A percentile compares a stretch with the other conserved stretches of the same genome.
Evolutionary conservation across 2,888 invertebrate species (phyloP).

Genomic region (Branchipolynoe longqiensis): DNA sequence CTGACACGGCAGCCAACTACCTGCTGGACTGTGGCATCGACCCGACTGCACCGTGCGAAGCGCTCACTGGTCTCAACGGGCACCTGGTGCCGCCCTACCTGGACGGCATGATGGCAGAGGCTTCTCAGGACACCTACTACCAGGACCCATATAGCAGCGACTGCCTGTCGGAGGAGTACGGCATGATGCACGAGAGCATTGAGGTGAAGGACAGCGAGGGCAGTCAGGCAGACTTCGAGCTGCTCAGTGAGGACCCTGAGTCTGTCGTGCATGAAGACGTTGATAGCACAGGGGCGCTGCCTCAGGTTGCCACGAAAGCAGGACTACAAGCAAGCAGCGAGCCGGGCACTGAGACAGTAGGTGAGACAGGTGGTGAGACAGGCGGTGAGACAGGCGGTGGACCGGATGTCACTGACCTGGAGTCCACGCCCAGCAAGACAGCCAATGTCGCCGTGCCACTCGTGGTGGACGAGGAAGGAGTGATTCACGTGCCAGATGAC

Average conservation of each 20-base stretch:
- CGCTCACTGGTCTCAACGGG: neutral
- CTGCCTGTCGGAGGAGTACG: constrained; percentile 13
- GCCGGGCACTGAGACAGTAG: neutral
- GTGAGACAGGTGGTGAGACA: neutral
- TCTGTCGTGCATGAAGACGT: neutral
- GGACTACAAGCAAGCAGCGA: neutral
- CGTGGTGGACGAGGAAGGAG: constrained; percentile 2
- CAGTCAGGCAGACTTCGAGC: neutral
- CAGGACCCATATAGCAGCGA: neutral
- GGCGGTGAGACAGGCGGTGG: neutral
- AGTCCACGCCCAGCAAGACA: neutral
- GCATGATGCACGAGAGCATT: neutral
- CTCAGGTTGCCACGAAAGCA: too few species aligned
- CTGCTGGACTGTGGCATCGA: neutral
- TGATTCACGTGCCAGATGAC: constrained; percentile 41
- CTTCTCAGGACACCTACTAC: neutral
- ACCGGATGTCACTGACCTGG: too few species aligned
- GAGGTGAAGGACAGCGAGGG: neutral
- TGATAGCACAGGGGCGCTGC: too few species aligned
- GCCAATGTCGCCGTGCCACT: neutral
- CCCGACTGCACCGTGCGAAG: neutral
- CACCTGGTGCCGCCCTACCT: neutral
- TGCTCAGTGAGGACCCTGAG: neutral
- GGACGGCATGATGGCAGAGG: neutral
- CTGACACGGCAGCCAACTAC: neutral